Conservation (phyloP, 2,797 vertebrate species). For the Gephyroberyx darwinii region DNA sequence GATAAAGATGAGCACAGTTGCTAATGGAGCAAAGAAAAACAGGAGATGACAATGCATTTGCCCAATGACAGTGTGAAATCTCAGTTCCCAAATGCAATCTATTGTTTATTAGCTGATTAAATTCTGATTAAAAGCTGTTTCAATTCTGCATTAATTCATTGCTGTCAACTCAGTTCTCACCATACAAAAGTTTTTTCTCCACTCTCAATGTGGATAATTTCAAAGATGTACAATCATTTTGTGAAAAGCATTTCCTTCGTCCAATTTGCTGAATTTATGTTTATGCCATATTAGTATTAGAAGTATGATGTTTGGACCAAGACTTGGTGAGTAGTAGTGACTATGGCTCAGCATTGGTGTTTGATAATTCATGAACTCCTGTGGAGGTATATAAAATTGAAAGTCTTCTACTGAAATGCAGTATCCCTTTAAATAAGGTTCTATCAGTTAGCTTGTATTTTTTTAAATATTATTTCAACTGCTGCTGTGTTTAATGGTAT, state of each 20-base stretch:
- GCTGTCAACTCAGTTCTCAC: no score
- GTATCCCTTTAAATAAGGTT: not conserved
- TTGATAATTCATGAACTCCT: not conserved
- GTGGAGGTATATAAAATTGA: not conserved
- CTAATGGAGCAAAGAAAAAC: conserved; percentile 11
- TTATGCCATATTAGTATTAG: no score
- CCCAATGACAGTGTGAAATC: conserved; percentile 1
- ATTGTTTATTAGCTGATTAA: not conserved
- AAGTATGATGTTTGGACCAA: no score
- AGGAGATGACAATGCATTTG: conserved; percentile 3
- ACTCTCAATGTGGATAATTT: no score
- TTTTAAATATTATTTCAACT: no score
- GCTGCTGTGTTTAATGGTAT: no score
- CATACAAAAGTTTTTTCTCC: not conserved
- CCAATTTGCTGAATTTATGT: no score
- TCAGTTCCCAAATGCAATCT: not conserved
- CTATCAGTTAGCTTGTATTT: not conserved
- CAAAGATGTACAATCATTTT: no score
- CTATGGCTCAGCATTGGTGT: not conserved
- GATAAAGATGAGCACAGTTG: not conserved
- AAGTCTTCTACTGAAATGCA: not conserved
- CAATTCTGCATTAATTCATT: no score
- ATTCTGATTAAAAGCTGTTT: conserved; percentile 5
- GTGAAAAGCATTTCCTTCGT: no score
- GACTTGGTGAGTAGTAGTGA: no score